These are phyloP conservation scores for Uromys caudimaculatus DNA, from an alignment of 2,797 vertebrate species.

Conservation along the genomic window DNA sequence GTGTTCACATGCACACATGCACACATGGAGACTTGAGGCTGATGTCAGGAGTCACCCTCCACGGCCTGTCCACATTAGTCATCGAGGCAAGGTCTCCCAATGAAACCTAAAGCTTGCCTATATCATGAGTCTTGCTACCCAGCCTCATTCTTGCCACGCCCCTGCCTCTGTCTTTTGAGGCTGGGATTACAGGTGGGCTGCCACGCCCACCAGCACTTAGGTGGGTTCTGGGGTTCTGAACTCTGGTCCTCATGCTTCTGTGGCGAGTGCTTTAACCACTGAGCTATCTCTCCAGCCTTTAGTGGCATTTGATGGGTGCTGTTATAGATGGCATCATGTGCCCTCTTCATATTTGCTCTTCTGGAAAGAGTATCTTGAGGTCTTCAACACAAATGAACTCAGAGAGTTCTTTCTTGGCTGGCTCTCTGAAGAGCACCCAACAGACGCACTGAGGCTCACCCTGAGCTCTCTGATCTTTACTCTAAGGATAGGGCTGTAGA, in stretches of 20 bases:
- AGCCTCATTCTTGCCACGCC: not conserved
- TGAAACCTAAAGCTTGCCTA: not conserved
- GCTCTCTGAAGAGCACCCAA: not conserved
- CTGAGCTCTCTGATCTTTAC: not conserved
- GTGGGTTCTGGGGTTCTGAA: not conserved
- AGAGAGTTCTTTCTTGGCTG: not conserved
- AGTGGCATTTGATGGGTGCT: not conserved
- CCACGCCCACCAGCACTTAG: not conserved
- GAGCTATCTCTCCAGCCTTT: not conserved
- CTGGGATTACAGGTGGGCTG: not conserved
- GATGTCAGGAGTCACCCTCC: not conserved
- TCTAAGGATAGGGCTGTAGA: not conserved
- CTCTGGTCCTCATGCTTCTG: not conserved
- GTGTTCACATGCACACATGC: no score
- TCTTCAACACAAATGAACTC: not conserved
- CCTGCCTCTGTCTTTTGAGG: not conserved
- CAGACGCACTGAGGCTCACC: not conserved
- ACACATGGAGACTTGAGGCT: no score
- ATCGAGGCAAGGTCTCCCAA: not conserved
- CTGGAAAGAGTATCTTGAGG: not conserved
- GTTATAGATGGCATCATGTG: not conserved
- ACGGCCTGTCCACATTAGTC: not conserved
- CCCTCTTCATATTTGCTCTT: not conserved
- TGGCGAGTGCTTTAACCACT: not conserved
- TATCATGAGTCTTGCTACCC: not conserved